phyloP scores from a whole-genome alignment of 2,888 invertebrate species.

The Cryptocheilus praepositus region DNA sequence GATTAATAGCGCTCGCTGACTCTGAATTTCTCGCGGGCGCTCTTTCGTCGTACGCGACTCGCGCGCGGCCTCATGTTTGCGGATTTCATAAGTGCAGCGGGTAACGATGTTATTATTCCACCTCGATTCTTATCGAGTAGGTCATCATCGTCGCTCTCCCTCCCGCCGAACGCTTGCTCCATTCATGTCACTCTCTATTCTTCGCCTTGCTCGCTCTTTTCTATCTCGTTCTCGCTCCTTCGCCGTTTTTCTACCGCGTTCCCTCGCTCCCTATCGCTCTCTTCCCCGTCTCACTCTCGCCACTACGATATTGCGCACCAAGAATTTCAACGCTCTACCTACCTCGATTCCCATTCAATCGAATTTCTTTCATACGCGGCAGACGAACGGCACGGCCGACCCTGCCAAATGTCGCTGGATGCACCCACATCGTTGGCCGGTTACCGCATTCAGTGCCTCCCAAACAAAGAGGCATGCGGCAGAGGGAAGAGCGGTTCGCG shows the following conservation, averaged over 20 bases:
- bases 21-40: neutral
- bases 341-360: conserved; percentile 50
- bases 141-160: conserved; percentile 41
- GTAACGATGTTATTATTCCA: conserved; percentile 53
- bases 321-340: conserved; percentile 43
- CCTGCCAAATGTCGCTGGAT: conserved; percentile 9
- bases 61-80: conserved; percentile 14
- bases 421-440: neutral
- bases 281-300: neutral
- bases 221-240: neutral
- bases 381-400: conserved; percentile 12
- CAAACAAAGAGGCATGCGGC: no score
- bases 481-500: no score
- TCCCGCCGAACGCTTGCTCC: conserved; percentile 34
- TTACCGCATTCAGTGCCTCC: neutral
- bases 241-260: no score
- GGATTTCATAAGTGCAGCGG: conserved; percentile 34
- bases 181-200: conserved; percentile 48
- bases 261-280: neutral
- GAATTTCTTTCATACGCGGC: conserved; percentile 45
- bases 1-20: no score
- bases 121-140: conserved; percentile 55
- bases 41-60: neutral
- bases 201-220: conserved; percentile 17
- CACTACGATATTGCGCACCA: conserved; percentile 31